Base-by-base conservation (phyloP, 1,140 invertebrate genomes). In the Linepithema humile region DNA sequence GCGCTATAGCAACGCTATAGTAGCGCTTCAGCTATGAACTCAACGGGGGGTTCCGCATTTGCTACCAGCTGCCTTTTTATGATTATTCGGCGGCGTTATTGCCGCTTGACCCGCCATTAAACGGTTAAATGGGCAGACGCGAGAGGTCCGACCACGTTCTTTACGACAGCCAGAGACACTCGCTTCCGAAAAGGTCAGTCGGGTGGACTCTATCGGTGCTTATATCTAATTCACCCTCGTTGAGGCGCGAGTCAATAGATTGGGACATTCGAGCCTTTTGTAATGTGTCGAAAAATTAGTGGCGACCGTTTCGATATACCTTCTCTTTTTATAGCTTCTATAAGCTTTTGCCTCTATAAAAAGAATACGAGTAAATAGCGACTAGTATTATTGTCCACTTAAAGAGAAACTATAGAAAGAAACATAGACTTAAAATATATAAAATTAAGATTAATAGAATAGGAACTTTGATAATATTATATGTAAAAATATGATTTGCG, bases 41-140 rank as follows among this genome's bases (percentile, higher is more conserved):
- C 85, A 72, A 77, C 84, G 50, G 87, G 90, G 86, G 77, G 82
- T 82, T 78, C 73, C 57, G 82, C 83, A 69, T 83, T 80, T 83
- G 90, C 91, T 91, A 91, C 89, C 89, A 91, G 82, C 87, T 82
- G 85, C 80, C 77, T 91, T 91, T 92, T 92, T 92, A 92, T 89
- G 89, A 92, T 92, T 90, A 92, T 93, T 92, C 78, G 84, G 67
- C 82, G 67, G 90, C 83, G 87, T 93, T 93, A 92, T 90, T 88
- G 87, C 87, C 89, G 88, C 90, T 92, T 91, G 90, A 92, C 91
- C 89, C 82, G 85, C 78, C 89, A 91, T 92, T 91, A 92, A 93
- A 78, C 90, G 85, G 86, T 90, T 92, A 91, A 93, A 92, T 86
- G 86, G 85, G 57, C 83, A 40, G 83, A 88, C 65, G 57, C 75